Percentiles rank a stretch among this genome's conserved stretches.
These are phyloP conservation scores for Brachypalpus laphriformis DNA, from an alignment of 2,888 invertebrate species.

Conservation along the genomic window DNA sequence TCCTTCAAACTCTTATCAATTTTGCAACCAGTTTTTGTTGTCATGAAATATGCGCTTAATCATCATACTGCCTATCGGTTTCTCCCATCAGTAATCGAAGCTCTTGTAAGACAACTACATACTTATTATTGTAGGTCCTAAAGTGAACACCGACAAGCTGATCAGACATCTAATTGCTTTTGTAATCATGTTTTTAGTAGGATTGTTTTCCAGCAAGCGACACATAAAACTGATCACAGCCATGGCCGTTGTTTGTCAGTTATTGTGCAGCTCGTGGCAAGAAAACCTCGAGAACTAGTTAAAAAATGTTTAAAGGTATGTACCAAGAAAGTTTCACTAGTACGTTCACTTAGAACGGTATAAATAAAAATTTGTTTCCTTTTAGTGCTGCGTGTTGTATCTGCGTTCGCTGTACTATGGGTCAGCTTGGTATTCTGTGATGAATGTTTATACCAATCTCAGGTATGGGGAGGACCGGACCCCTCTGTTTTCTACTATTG, in stretches of 20 bases:
- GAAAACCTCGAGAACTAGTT: background rate
- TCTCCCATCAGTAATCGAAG: background rate
- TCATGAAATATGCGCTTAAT: background rate
- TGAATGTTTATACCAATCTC: background rate
- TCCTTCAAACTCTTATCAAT: background rate
- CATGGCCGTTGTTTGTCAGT: background rate
- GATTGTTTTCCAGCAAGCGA: background rate
- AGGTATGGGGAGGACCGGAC: slow-evolving; percentile 79
- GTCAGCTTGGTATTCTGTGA: background rate
- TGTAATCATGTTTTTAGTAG: background rate
- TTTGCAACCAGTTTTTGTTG: background rate
- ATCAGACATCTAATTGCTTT: background rate
- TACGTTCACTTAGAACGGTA: background rate
- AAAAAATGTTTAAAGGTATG: slow-evolving; percentile 51
- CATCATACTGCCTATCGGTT: background rate
- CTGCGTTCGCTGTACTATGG: slow-evolving; percentile 4
- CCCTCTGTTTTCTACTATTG: slow-evolving; percentile 79
- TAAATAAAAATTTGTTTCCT: background rate
- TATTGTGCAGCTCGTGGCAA: background rate
- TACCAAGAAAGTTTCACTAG: background rate
- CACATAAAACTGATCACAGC: slow-evolving; percentile 15
- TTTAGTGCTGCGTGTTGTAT: slow-evolving; percentile 6
- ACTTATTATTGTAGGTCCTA: background rate
- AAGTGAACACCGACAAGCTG: background rate
- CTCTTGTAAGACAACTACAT: background rate